A percentile compares a stretch with the other conserved stretches of the same genome.
These are phyloP conservation scores for Drosophila suzukii DNA, from an alignment of 1,140 invertebrate species.

Conservation along the genomic window DNA sequence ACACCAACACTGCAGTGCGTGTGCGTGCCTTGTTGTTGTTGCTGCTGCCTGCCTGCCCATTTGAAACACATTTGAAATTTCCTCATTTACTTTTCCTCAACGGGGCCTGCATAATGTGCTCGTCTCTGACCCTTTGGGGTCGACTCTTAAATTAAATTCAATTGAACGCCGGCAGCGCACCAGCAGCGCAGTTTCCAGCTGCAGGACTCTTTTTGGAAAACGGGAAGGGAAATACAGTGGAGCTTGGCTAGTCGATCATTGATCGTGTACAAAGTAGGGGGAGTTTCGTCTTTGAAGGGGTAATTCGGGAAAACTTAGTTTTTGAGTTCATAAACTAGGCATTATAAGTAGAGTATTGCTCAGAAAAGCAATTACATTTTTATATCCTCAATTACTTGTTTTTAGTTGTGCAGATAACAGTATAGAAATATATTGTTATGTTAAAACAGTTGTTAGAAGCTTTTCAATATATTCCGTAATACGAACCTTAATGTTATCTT, in stretches of 20 bases:
- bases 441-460: too few species aligned
- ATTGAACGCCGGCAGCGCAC: conserved; percentile 41
- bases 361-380: too few species aligned
- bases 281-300: too few species aligned
- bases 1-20: conserved; percentile 23
- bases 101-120: conserved; percentile 68
- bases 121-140: conserved; percentile 71
- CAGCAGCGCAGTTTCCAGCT: conserved; percentile 8
- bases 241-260: background rate
- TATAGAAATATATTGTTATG: too few species aligned
- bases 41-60: conserved; percentile 53
- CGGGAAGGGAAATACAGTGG: conserved; percentile 1
- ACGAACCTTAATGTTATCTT: too few species aligned
- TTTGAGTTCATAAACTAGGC: too few species aligned
- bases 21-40: conserved; percentile 41
- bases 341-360: too few species aligned
- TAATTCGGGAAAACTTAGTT: too few species aligned
- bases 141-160: conserved; percentile 77
- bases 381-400: too few species aligned
- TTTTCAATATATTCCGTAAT: too few species aligned
- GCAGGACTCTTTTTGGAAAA: conserved; percentile 5
- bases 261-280: background rate
- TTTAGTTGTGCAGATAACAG: too few species aligned
- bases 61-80: conserved; percentile 82
- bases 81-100: conserved; percentile 68